Conservation (phyloP, 2,888 invertebrate genomes). For the Minunthozetes semirufus region DNA sequence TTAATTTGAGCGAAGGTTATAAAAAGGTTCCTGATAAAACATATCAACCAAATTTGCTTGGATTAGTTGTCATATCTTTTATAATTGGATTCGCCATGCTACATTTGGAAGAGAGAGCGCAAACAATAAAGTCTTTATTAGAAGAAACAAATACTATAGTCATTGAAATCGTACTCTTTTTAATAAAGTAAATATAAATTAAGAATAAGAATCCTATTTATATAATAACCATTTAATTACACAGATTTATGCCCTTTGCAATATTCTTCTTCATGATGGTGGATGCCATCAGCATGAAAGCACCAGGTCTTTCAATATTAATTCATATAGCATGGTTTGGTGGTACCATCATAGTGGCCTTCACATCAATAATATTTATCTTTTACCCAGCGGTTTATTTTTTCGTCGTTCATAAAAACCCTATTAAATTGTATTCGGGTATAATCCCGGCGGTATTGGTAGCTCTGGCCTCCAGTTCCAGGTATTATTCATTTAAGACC, state of each 20-base stretch:
- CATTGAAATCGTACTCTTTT: neutral
- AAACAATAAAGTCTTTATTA: neutral
- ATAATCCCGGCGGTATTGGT: slow-evolving; percentile 24
- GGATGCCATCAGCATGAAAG: slow-evolving; percentile 22
- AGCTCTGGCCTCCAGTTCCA: slow-evolving; percentile 26
- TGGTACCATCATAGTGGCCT: neutral
- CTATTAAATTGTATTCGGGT: neutral
- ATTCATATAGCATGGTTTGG: slow-evolving; percentile 13
- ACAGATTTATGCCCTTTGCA: slow-evolving; percentile 29
- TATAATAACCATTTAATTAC: neutral
- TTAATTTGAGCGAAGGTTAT: neutral
- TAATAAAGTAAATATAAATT: neutral
- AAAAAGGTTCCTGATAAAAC: neutral
- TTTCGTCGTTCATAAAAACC: slow-evolving; percentile 5
- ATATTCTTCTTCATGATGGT: slow-evolving; percentile 34
- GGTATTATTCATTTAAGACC: neutral
- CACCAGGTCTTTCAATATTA: neutral
- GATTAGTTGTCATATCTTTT: slow-evolving; percentile 23
- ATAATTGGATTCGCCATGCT: slow-evolving; percentile 17
- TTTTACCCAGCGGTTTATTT: slow-evolving; percentile 18
- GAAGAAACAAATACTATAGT: slow-evolving; percentile 27
- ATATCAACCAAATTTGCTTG: slow-evolving; percentile 29
- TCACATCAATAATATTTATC: neutral
- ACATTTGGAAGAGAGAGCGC: slow-evolving; percentile 1
- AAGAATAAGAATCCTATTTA: neutral